Evolutionary conservation across 2,113 vertebrate genomes (phyloP).

Genomic region (Myotis lucifugus): DNA sequence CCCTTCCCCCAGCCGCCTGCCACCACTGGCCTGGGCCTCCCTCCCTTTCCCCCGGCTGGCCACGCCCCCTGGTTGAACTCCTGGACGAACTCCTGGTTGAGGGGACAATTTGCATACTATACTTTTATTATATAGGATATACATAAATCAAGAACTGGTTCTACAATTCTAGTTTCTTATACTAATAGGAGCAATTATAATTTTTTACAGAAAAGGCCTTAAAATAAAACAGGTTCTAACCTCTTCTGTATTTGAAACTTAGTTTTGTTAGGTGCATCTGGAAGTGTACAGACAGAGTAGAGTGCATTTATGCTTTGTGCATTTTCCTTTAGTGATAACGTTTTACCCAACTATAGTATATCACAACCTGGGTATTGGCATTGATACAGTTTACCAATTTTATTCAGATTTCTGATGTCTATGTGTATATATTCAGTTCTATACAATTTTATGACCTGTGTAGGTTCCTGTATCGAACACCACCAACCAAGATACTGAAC

Average conservation of each 20-base stretch:
- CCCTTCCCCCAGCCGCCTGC: too few species aligned
- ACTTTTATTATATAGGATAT: background rate
- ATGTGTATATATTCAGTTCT: background rate
- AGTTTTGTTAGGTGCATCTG: background rate
- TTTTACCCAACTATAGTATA: background rate
- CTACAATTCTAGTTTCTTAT: background rate
- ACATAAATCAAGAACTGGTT: background rate
- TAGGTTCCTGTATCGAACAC: background rate
- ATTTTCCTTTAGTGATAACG: background rate
- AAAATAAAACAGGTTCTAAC: background rate
- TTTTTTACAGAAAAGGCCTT: constrained; percentile 21
- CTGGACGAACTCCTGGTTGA: too few species aligned
- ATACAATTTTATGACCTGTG: background rate
- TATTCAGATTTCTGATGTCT: background rate
- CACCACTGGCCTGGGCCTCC: too few species aligned
- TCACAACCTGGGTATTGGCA: background rate
- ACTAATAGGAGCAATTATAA: background rate
- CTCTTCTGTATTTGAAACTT: background rate
- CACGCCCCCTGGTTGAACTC: too few species aligned
- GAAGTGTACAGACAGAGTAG: background rate
- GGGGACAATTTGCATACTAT: too few species aligned
- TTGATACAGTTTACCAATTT: background rate
- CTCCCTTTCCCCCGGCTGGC: too few species aligned
- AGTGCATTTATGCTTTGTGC: background rate
- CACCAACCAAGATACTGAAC: background rate